These are phyloP conservation scores for Petrolisthes cinctipes DNA, from an alignment of 2,888 invertebrate genomes.

Conservation along the genomic window DNA sequence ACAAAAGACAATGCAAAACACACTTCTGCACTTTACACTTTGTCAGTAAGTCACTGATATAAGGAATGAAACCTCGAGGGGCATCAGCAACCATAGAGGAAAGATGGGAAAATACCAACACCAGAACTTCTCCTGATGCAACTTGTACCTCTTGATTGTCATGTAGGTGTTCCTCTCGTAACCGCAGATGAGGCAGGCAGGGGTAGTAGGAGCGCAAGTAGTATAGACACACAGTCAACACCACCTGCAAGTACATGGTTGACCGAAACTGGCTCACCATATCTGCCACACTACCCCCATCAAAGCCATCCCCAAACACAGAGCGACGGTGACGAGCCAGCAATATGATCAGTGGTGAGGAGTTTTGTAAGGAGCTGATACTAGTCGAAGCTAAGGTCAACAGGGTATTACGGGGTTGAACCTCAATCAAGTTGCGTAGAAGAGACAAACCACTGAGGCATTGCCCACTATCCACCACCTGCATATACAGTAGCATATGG, in stretches of 20 bases:
- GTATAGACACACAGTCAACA: slow-evolving; percentile 81
- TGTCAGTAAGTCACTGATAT: slow-evolving; percentile 79
- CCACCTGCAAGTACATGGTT: slow-evolving; percentile 84
- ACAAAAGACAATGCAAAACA: slow-evolving; percentile 82
- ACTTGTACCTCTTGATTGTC: slow-evolving; percentile 84
- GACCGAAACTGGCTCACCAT: slow-evolving; percentile 80
- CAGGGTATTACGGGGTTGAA: slow-evolving; percentile 81
- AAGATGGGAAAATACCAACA: slow-evolving; percentile 80
- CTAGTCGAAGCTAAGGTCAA: slow-evolving; percentile 83
- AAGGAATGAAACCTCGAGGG: slow-evolving; percentile 82
- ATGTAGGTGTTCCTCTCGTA: slow-evolving; percentile 78
- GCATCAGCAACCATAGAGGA: slow-evolving; percentile 82
- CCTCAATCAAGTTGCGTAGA: slow-evolving; percentile 79
- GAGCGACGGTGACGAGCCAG: slow-evolving; percentile 84
- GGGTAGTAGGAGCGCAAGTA: slow-evolving; percentile 85
- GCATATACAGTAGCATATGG: slow-evolving; percentile 85
- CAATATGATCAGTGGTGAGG: slow-evolving; percentile 74
- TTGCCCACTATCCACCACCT: slow-evolving; percentile 82
- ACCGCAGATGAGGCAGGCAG: slow-evolving; percentile 75
- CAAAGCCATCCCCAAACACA: slow-evolving; percentile 77
- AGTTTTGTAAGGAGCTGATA: slow-evolving; percentile 70
- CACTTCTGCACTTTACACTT: slow-evolving; percentile 88
- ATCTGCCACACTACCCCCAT: slow-evolving; percentile 72
- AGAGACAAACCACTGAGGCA: slow-evolving; percentile 82
- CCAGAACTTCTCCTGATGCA: slow-evolving; percentile 81